phyloP scores from a whole-genome alignment of 1,140 invertebrate species.

The Euschistus heros region DNA sequence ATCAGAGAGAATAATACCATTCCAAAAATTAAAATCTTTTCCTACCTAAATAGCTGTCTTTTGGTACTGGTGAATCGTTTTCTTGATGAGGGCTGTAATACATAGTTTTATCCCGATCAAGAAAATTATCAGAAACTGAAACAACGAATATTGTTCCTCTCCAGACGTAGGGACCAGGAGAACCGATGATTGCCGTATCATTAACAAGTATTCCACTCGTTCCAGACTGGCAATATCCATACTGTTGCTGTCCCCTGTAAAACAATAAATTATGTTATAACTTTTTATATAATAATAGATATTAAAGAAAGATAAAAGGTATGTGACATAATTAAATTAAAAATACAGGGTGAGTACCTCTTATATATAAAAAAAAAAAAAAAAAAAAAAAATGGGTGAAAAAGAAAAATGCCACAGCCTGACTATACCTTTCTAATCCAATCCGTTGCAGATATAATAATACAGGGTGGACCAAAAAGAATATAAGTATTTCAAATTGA shows the following conservation, averaged over 20 bases:
- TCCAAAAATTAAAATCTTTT: slow-evolving; percentile 13
- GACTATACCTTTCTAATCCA: too few species aligned
- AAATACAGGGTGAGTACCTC: too few species aligned
- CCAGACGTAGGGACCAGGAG: slow-evolving; percentile 81
- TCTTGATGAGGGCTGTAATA: slow-evolving; percentile 57
- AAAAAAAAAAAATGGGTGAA: too few species aligned
- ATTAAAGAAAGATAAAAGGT: too few species aligned
- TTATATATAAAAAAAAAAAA: too few species aligned
- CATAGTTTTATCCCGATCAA: slow-evolving; percentile 63
- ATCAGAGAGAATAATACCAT: not conserved
- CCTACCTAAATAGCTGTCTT: slow-evolving; percentile 79
- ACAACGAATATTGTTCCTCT: slow-evolving; percentile 74
- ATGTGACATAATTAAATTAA: too few species aligned
- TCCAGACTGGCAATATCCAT: slow-evolving; percentile 85
- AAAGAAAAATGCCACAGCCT: too few species aligned
- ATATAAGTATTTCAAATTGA: too few species aligned
- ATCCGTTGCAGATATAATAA: too few species aligned
- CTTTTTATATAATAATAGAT: too few species aligned
- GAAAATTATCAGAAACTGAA: slow-evolving; percentile 59
- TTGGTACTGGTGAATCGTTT: slow-evolving; percentile 60
- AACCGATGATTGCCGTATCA: slow-evolving; percentile 68
- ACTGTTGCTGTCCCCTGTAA: slow-evolving; percentile 67
- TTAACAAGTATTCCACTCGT: slow-evolving; percentile 69
- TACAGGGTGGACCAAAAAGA: too few species aligned
- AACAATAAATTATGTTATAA: slow-evolving; percentile 15